Base-by-base conservation (phyloP, 2,888 invertebrate genomes). In the Ypsolopha sequella region DNA sequence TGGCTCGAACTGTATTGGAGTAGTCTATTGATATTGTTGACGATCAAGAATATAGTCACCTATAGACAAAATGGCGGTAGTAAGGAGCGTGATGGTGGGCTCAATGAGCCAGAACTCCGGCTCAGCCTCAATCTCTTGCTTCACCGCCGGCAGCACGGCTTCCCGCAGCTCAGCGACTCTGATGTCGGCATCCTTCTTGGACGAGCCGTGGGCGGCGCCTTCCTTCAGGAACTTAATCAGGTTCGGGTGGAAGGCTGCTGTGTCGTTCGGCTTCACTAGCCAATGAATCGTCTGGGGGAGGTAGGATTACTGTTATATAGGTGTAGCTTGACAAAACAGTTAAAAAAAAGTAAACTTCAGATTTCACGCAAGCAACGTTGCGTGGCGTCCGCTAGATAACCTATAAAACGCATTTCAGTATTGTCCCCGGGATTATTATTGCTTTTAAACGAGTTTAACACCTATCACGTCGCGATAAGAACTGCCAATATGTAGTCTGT, bases 221-320 rank as follows among this genome's bases (percentile, higher is more conserved):
- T 89, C 87, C 57, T 92, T 90, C 10, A 98, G 82, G 61, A 91
- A 90, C 41, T 91, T 89, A 1, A 94, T 89, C 50, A 95, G 90
- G 53, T 87, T 88, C 0, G 97, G 97, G 76, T 96, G 95, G 70
- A 98, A 97, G 56, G 93, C 92, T 49, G 89, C 89, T 0, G 91
- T 88, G 66, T 96, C 93, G 43, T 93, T 91, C 1, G 96, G 95
- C 45, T 93, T 92, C 10, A 98, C 90, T 24, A 98, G 82, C 91
- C 98, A 98, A 54, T 95, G 89, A 50, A 98, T 64, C 0, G 89
- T 88, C 89, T 89, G 63, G 2, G n/a, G 24, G 24, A 24, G 24
- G 24, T 24, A 4, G 24, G 24, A 24, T 24, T 24, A 24, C 24
- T 24, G 24, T 24, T 3, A 3, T 24, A 24, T 24, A 24, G 24